A percentile compares a stretch with the other conserved stretches of the same genome.
phyloP scores from a whole-genome alignment of 2,113 vertebrate species.

The Ochotona princeps region DNA sequence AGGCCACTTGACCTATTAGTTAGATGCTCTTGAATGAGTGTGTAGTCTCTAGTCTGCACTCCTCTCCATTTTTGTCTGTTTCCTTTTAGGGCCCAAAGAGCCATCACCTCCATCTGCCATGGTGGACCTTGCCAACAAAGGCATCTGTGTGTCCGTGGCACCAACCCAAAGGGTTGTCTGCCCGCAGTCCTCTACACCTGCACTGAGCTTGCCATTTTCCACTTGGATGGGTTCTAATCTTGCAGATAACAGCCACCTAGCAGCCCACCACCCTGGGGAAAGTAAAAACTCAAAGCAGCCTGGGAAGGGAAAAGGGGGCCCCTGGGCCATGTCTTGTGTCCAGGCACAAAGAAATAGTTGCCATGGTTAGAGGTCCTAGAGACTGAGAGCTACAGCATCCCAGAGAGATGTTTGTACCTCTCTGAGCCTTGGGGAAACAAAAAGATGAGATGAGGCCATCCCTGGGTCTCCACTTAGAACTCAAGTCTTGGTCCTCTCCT shows the following conservation, averaged over 20 bases:
- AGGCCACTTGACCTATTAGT: background rate
- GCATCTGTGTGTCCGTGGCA: background rate
- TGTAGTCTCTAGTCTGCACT: background rate
- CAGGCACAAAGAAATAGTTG: background rate
- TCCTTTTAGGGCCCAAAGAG: background rate
- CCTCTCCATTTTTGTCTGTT: background rate
- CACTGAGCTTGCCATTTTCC: background rate
- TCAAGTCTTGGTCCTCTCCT: background rate
- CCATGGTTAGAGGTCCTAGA: background rate
- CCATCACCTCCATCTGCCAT: slow-evolving; percentile 47
- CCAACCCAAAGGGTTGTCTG: background rate
- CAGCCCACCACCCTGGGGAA: background rate
- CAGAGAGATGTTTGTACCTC: too few species aligned
- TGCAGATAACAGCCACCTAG: background rate
- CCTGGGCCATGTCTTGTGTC: background rate
- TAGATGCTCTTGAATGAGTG: background rate
- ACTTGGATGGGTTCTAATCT: slow-evolving; percentile 29
- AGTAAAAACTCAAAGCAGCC: background rate
- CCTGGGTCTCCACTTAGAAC: background rate
- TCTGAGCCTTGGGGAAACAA: background rate
- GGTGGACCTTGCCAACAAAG: background rate
- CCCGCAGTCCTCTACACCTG: background rate
- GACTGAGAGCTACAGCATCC: background rate
- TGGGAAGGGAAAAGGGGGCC: background rate
- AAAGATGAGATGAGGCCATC: background rate